Evolutionary conservation across 2,113 vertebrate genomes (phyloP).

Genomic region (Apeltes quadracus): DNA sequence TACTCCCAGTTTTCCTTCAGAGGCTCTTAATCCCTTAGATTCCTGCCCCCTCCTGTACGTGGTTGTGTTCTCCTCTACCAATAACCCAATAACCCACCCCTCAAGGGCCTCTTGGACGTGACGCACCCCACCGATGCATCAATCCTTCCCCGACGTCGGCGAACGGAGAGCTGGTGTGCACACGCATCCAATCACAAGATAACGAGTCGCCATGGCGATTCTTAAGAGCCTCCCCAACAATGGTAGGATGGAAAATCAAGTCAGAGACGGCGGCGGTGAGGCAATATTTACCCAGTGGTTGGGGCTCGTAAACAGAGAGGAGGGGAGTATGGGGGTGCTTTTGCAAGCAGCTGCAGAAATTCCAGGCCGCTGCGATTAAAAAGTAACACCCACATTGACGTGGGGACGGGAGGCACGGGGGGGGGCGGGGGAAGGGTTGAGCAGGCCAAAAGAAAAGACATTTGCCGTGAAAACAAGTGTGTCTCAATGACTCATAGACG

Average conservation of each 20-base stretch:
- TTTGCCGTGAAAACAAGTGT: slow-evolving; percentile 60
- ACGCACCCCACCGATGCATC: not conserved
- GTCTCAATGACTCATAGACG: slow-evolving; percentile 55
- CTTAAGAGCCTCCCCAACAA: slow-evolving; percentile 18
- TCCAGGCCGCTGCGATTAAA: slow-evolving; percentile 66
- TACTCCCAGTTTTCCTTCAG: not conserved
- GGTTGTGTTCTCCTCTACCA: not conserved
- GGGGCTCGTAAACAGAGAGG: slow-evolving; percentile 53
- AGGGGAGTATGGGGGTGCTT: slow-evolving; percentile 23
- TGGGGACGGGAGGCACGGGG: not conserved
- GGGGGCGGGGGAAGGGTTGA: slow-evolving; percentile 50
- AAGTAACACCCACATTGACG: slow-evolving; percentile 64
- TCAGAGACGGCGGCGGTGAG: slow-evolving; percentile 11
- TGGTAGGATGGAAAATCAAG: slow-evolving; percentile 33
- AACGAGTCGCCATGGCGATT: not conserved
- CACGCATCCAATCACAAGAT: slow-evolving; percentile 12
- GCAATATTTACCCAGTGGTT: slow-evolving; percentile 55
- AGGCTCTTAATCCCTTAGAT: not conserved
- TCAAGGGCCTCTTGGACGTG: slow-evolving; percentile 5
- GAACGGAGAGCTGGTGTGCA: not conserved
- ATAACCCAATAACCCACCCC: slow-evolving; percentile 6
- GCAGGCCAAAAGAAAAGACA: slow-evolving; percentile 55
- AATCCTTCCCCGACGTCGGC: not conserved
- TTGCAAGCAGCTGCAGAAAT: slow-evolving; percentile 69
- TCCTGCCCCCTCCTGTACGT: not conserved